A percentile compares a stretch with the other conserved stretches of the same genome.
phyloP scores from a whole-genome alignment of 2,888 invertebrate genomes.

The Microplitis manilae region DNA sequence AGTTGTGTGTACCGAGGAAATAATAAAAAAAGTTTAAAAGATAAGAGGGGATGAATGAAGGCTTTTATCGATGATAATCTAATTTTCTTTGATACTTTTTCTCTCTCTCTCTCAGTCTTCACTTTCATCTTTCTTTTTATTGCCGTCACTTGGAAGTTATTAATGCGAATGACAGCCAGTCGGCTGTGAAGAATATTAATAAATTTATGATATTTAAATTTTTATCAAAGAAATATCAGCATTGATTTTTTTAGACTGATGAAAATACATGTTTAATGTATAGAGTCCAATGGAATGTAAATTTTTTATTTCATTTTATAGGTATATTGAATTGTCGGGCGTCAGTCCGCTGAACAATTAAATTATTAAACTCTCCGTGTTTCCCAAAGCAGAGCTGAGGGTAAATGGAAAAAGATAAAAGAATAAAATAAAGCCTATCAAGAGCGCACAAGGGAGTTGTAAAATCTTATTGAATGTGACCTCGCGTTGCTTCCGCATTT shows the following conservation, averaged over 20 bases:
- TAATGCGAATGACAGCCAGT: neutral
- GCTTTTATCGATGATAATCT: conserved; percentile 1
- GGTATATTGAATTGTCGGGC: neutral
- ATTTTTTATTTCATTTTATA: neutral
- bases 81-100: neutral
- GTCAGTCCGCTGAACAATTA: neutral
- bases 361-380: neutral
- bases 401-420: conserved; percentile 5
- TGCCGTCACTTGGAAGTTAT: neutral
- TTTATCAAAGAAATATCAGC: neutral
- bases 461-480: neutral
- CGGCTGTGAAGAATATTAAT: neutral
- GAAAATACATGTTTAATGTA: neutral
- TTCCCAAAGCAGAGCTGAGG: neutral
- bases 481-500: neutral
- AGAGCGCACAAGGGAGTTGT: neutral
- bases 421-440: conserved; percentile 9
- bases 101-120: neutral
- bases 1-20: neutral
- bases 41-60: conserved; percentile 1
- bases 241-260: neutral
- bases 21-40: neutral
- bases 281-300: neutral
- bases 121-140: conserved; percentile 1
- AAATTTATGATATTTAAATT: neutral